Conservation (phyloP, 2,888 invertebrate genomes). For the Drosophila acutilabella region DNA sequence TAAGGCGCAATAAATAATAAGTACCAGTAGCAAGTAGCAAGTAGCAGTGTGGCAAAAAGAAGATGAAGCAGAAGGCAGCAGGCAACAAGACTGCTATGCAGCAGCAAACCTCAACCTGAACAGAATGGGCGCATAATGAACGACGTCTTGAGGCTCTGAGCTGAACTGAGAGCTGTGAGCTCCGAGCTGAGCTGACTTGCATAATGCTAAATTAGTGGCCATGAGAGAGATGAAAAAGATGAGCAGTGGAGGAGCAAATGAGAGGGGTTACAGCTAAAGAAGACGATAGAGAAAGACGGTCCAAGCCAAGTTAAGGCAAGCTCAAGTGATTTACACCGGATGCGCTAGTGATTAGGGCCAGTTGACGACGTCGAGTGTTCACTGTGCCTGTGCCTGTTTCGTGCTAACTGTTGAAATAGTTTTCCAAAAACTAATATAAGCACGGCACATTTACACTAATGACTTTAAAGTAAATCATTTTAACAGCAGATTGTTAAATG, state of each 20-base stretch:
- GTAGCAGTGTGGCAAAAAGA: neutral
- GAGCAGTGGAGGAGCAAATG: conserved; percentile 1
- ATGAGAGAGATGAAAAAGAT: conserved; percentile 35
- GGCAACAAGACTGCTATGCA: conserved; percentile 6
- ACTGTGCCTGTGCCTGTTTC: neutral
- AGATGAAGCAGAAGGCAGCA: neutral
- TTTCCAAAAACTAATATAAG: conserved; percentile 13
- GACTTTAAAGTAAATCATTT: conserved; percentile 19
- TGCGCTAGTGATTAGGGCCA: conserved; percentile 50
- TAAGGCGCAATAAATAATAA: conserved; percentile 80
- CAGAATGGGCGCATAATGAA: conserved; percentile 75
- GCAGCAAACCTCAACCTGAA: conserved; percentile 40
- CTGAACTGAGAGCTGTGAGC: conserved; percentile 3
- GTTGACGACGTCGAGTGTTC: conserved; percentile 16
- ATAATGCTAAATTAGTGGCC: conserved; percentile 79
- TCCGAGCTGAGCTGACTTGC: conserved; percentile 59
- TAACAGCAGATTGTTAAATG: neutral
- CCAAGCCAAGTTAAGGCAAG: conserved; percentile 5
- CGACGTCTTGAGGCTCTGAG: conserved; percentile 62
- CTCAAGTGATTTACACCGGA: conserved; percentile 66
- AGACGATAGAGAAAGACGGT: neutral
- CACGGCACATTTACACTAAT: conserved; percentile 32
- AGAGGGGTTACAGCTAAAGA: neutral
- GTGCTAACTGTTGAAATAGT: conserved; percentile 16
- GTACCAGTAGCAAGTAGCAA: conserved; percentile 43